These are phyloP conservation scores for Lanistes nyassanus DNA, from an alignment of 1,140 invertebrate species.

Conservation along the genomic window DNA sequence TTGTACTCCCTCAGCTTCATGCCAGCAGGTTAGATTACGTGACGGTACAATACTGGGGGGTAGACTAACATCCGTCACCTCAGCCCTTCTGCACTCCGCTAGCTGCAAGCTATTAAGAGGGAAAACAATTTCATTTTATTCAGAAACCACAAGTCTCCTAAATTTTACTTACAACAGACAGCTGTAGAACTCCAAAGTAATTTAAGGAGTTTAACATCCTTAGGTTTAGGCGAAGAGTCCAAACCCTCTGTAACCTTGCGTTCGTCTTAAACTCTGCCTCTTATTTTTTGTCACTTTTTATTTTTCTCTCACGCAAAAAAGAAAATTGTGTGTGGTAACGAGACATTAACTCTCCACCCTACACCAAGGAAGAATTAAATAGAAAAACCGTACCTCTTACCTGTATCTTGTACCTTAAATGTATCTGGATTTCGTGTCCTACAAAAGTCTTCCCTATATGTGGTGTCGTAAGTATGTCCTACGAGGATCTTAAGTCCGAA, in stretches of 20 bases:
- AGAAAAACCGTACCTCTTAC: neutral
- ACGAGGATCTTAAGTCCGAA: too few relatives aligned
- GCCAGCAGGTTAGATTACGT: too few relatives aligned
- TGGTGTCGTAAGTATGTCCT: neutral
- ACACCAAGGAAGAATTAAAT: too few relatives aligned
- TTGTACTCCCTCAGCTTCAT: too few relatives aligned
- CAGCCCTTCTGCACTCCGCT: too few relatives aligned
- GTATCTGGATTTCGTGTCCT: neutral
- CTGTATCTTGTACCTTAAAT: neutral
- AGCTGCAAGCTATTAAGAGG: too few relatives aligned
- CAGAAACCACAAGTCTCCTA: neutral
- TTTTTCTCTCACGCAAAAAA: neutral
- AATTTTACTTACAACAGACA: neutral
- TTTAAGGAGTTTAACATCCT: too few relatives aligned
- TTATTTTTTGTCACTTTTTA: slow-evolving; percentile 8
- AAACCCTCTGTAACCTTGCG: slow-evolving; percentile 10
- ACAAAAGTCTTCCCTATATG: neutral
- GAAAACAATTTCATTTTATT: neutral
- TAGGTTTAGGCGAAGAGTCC: too few relatives aligned
- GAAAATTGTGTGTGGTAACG: too few relatives aligned
- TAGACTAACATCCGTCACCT: too few relatives aligned
- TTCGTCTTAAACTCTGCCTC: slow-evolving; percentile 20
- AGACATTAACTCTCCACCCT: too few relatives aligned
- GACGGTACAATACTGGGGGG: too few relatives aligned
- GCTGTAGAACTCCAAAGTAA: neutral